phyloP scores from a whole-genome alignment of 2,888 invertebrate genomes.

The Dynastes tityus region DNA sequence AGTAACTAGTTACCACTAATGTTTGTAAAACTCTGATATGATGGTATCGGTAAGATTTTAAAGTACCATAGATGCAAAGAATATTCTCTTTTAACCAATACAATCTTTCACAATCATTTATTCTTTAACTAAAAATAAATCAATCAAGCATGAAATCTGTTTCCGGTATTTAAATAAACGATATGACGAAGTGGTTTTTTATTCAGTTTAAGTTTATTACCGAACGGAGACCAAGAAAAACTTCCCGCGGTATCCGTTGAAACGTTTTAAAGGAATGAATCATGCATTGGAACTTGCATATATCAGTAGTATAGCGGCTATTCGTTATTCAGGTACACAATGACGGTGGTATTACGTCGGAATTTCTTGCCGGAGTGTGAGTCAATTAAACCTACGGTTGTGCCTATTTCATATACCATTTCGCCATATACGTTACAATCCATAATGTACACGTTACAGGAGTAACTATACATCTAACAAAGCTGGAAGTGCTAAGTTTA shows the following conservation, averaged over 20 bases:
- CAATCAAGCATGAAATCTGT: neutral
- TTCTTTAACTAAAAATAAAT: neutral
- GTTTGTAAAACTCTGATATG: no score
- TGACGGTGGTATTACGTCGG: conserved; percentile 21
- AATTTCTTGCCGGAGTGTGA: conserved; percentile 22
- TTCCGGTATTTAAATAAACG: neutral
- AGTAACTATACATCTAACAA: no score
- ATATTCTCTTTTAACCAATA: no score
- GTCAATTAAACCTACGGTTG: conserved; percentile 39
- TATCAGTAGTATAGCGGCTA: neutral
- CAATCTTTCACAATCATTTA: neutral
- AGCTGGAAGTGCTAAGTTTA: neutral
- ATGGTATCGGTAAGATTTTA: no score
- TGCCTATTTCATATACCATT: conserved; percentile 20
- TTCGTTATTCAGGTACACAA: conserved; percentile 2
- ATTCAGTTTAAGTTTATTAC: neutral
- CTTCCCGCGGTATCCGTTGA: conserved; percentile 6
- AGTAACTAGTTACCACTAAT: no score
- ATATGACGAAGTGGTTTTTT: neutral
- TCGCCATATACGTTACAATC: neutral
- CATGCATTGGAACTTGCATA: conserved; percentile 18
- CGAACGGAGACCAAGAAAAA: conserved; percentile 6
- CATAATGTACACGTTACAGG: neutral
- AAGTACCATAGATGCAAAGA: no score
- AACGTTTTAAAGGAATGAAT: conserved; percentile 32